Conservation (phyloP, 2,797 vertebrate genomes). For the Danio tinwini region DNA sequence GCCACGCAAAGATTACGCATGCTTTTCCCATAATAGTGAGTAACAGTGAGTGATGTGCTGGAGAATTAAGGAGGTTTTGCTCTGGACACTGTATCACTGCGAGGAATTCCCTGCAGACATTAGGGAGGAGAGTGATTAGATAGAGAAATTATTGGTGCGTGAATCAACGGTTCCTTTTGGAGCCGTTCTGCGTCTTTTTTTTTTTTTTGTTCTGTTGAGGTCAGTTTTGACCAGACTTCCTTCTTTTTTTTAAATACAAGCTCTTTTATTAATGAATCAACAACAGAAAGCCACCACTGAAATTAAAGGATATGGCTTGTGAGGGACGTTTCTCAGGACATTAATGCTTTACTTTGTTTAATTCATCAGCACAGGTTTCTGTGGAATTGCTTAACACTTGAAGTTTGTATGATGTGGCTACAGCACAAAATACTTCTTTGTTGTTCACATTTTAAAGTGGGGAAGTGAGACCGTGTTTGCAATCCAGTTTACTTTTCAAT, state of each 20-base stretch:
- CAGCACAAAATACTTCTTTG: background rate
- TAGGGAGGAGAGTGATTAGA: constrained; percentile 35
- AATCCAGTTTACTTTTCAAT: background rate
- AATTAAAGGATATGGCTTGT: background rate
- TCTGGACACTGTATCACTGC: constrained; percentile 33
- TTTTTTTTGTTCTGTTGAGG: constrained; percentile 23
- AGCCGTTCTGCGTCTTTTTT: background rate
- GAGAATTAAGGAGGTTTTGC: constrained; percentile 12
- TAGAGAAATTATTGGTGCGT: constrained; percentile 8
- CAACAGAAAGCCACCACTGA: background rate
- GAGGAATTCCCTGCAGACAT: constrained; percentile 24
- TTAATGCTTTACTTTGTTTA: background rate
- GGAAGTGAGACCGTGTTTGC: background rate
- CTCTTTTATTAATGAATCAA: constrained; percentile 28
- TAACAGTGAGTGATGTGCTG: constrained; percentile 22
- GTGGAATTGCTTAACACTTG: background rate
- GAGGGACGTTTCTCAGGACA: background rate
- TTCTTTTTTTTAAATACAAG: constrained; percentile 6
- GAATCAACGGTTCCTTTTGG: constrained; percentile 26
- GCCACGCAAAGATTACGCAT: constrained; percentile 36
- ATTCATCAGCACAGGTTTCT: background rate
- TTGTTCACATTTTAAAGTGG: background rate
- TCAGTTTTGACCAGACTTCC: constrained; percentile 20
- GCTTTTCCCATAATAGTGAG: constrained; percentile 43
- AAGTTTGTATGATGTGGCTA: background rate